These are phyloP conservation scores for Willowsia nigromaculata DNA, from an alignment of 2,888 invertebrate genomes.

Conservation along the genomic window DNA sequence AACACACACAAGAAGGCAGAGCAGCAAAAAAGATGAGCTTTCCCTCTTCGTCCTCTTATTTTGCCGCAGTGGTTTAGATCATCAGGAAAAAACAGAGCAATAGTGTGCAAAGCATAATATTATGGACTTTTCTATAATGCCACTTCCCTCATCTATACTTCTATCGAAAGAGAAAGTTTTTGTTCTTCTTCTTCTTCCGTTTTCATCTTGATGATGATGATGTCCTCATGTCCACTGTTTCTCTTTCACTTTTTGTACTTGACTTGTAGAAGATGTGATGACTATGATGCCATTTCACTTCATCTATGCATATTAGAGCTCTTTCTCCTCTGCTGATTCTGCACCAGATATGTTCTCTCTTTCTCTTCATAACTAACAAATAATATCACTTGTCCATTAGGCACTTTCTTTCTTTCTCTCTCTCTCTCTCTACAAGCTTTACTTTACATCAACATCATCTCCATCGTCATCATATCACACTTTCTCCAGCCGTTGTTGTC, in stretches of 20 bases:
- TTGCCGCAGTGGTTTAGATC: conserved; percentile 49
- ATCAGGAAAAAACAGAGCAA: conserved; percentile 14
- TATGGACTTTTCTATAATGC: not conserved
- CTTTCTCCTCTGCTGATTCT: not conserved
- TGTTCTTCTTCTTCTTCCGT: not conserved
- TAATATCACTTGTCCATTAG: conserved; percentile 65
- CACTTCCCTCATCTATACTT: not conserved
- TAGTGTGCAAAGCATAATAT: not conserved
- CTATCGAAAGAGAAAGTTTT: conserved; percentile 3
- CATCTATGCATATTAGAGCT: conserved; percentile 47
- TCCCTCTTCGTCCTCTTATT: conserved; percentile 10
- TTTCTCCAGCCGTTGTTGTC: conserved; percentile 34
- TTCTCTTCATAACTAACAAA: conserved; percentile 39
- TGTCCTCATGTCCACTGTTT: conserved; percentile 45
- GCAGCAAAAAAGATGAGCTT: conserved; percentile 36
- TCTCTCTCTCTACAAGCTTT: not conserved
- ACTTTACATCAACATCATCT: conserved; percentile 43
- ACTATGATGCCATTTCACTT: conserved; percentile 37
- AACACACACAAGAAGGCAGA: conserved; percentile 23
- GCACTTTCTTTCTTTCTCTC: no score
- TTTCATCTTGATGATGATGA: not conserved
- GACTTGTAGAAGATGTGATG: conserved; percentile 2
- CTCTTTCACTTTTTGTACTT: conserved; percentile 8
- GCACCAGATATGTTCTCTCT: not conserved
- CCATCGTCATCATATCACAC: conserved; percentile 22